A percentile compares a stretch with the other conserved stretches of the same genome.
phyloP scores from a whole-genome alignment of 2,797 vertebrate species.

The Argyrosomus regius region DNA sequence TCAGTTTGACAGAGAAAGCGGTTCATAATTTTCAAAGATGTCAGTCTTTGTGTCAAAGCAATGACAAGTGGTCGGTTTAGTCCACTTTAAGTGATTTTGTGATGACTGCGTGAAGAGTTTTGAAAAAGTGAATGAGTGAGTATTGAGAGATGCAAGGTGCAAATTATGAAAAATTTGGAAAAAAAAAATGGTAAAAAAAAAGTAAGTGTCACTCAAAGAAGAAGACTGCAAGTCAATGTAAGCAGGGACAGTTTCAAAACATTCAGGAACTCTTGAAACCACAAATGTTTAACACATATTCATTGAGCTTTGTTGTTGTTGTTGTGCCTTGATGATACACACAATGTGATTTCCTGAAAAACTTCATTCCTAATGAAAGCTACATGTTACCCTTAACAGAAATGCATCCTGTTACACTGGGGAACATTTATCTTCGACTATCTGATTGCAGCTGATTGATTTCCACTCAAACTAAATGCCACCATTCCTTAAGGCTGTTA shows the following conservation, averaged over 20 bases:
- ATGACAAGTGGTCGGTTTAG: background rate
- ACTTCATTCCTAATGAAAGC: background rate
- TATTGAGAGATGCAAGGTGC: background rate
- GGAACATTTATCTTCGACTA: slow-evolving; percentile 39
- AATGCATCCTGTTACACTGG: slow-evolving; percentile 41
- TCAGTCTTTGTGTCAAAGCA: background rate
- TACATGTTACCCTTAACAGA: slow-evolving; percentile 29
- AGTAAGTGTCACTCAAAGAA: background rate
- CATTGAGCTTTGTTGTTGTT: background rate
- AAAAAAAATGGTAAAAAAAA: background rate
- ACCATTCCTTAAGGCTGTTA: slow-evolving; percentile 47
- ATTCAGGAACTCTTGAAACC: background rate
- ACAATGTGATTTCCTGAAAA: background rate
- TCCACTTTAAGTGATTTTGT: background rate
- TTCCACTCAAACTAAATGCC: slow-evolving; percentile 71
- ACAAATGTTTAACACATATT: background rate
- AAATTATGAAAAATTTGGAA: background rate
- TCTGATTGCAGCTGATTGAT: slow-evolving; percentile 71
- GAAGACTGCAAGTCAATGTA: background rate
- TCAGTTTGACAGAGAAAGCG: background rate
- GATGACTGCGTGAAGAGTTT: background rate
- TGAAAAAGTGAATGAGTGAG: background rate
- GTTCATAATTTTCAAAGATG: background rate
- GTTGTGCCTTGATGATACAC: background rate
- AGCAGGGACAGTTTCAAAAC: background rate